phyloP scores from a whole-genome alignment of 1,140 invertebrate genomes.

The Drosophila kohkoa region DNA sequence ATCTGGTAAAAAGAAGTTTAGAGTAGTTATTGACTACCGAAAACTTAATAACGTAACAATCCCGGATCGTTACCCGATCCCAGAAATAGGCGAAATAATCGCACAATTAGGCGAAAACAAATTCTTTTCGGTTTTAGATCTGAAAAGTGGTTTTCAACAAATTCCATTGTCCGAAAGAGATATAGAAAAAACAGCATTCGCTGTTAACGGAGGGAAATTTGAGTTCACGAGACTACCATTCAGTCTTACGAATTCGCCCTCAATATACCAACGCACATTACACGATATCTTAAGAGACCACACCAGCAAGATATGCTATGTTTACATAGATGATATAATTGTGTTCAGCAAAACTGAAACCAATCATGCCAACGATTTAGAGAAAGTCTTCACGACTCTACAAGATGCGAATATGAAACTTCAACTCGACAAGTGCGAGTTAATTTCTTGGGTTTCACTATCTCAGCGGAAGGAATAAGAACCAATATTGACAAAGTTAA shows the following conservation, averaged over 20 bases:
- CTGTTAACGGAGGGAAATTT: not conserved
- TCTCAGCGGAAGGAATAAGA: constrained; percentile 40
- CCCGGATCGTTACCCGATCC: constrained; percentile 1
- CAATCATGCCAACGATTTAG: too few relatives aligned
- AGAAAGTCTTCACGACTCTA: too few relatives aligned
- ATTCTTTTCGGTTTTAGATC: constrained; percentile 78
- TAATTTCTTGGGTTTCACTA: constrained; percentile 39
- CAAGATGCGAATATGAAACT: too few relatives aligned
- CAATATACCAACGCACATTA: too few relatives aligned
- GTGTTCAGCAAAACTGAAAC: too few relatives aligned
- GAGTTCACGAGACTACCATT: too few relatives aligned
- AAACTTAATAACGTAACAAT: constrained; percentile 9
- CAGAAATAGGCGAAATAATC: constrained; percentile 55
- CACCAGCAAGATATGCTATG: too few relatives aligned
- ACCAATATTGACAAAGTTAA: constrained; percentile 32
- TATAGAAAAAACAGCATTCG: not conserved
- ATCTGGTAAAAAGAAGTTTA: constrained; percentile 9
- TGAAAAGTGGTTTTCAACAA: too few relatives aligned
- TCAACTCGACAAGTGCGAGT: not conserved
- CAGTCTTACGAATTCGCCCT: too few relatives aligned
- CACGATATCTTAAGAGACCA: too few relatives aligned
- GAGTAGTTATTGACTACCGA: constrained; percentile 1
- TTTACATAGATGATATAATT: too few relatives aligned
- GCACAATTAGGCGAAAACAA: constrained; percentile 71
- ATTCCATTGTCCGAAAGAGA: not conserved